These are phyloP conservation scores for Bombylius major DNA, from an alignment of 2,888 invertebrate species.

Conservation along the genomic window DNA sequence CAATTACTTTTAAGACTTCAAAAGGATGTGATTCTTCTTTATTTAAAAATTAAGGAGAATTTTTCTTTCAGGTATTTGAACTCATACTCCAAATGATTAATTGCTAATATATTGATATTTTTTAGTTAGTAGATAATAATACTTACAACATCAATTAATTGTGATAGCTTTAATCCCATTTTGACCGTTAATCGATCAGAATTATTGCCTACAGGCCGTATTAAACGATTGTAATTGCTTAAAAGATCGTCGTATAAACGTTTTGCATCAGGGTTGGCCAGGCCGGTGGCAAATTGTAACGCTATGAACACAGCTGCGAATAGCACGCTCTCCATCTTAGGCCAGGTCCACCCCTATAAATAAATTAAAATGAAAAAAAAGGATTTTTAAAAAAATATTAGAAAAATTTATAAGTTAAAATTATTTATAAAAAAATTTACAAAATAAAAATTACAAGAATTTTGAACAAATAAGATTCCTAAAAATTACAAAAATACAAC, in stretches of 20 bases:
- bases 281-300: slow-evolving; percentile 60
- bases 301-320: slow-evolving; percentile 61
- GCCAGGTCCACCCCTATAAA: slow-evolving; percentile 69
- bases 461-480: too few species aligned
- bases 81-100: too few species aligned
- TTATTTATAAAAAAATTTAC: too few species aligned
- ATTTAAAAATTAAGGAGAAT: too few species aligned
- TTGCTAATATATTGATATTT: too few species aligned
- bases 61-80: too few species aligned
- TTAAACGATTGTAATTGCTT: slow-evolving; percentile 89
- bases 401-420: too few species aligned
- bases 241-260: slow-evolving; percentile 90
- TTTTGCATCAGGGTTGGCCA: slow-evolving; percentile 85
- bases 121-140: slow-evolving; percentile 13
- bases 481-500: too few species aligned
- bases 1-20: too few species aligned
- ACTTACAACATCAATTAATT: slow-evolving; percentile 88
- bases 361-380: slow-evolving; percentile 17
- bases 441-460: too few species aligned
- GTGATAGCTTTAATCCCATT: slow-evolving; percentile 82
- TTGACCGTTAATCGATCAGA: slow-evolving; percentile 89
- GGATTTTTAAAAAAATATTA: neutral
- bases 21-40: too few species aligned
- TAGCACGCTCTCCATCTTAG: slow-evolving; percentile 70
- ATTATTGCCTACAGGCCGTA: slow-evolving; percentile 88